phyloP scores from a whole-genome alignment of 2,888 invertebrate species.

The Andrena praecox region DNA sequence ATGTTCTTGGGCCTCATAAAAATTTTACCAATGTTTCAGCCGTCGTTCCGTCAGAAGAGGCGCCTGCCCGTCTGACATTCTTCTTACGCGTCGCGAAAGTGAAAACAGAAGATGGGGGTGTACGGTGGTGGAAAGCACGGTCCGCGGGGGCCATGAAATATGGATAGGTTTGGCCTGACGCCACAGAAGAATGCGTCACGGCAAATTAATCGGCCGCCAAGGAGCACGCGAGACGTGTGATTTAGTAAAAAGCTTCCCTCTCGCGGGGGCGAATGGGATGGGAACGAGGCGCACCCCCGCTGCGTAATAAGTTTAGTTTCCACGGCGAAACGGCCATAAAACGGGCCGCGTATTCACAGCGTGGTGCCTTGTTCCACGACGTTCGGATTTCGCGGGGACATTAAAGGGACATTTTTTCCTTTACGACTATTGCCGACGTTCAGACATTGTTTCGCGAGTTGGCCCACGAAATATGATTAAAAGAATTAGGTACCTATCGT shows the following conservation, averaged over 20 bases:
- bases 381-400: conserved; percentile 68
- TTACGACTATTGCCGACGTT: conserved; percentile 30
- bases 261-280: conserved; percentile 60
- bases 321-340: conserved; percentile 82
- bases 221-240: conserved; percentile 79
- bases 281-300: conserved; percentile 69
- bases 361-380: conserved; percentile 71
- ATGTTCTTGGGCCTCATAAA: conserved; percentile 20
- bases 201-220: conserved; percentile 82
- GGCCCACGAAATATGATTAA: background rate
- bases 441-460: conserved; percentile 25
- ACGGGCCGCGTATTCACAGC: conserved; percentile 76
- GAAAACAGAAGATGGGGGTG: conserved; percentile 51
- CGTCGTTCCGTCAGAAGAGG: background rate
- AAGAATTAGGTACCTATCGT: background rate
- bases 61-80: conserved; percentile 36
- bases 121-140: background rate
- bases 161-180: conserved; percentile 71
- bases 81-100: conserved; percentile 51
- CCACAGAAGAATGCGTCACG: conserved; percentile 80
- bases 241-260: conserved; percentile 82
- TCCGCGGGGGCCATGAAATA: conserved; percentile 72
- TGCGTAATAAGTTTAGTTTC: conserved; percentile 84
- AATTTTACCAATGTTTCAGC: conserved; percentile 29
- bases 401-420: conserved; percentile 40